phyloP scores from a whole-genome alignment of 1,140 invertebrate genomes.

The Lepidotrigona ventralis region DNA sequence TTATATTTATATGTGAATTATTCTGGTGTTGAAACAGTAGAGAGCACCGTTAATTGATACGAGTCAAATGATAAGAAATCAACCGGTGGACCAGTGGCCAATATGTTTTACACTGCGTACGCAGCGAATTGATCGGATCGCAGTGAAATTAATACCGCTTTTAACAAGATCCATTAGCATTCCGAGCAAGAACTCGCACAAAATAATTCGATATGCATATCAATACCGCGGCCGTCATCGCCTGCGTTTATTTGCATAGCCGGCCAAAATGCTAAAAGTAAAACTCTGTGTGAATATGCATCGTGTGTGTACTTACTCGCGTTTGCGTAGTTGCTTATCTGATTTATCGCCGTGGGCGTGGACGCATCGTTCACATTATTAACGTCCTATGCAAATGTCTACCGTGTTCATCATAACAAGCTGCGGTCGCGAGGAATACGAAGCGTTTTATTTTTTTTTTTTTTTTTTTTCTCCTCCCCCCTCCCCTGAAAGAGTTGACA shows the following conservation, averaged over 20 bases:
- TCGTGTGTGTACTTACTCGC: constrained; percentile 39
- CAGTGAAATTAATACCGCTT: not conserved
- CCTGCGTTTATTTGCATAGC: constrained; percentile 63
- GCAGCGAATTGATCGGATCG: not conserved
- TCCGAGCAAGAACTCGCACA: constrained; percentile 29
- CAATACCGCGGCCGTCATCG: not conserved
- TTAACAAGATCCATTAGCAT: not conserved
- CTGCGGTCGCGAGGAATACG: not conserved
- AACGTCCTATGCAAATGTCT: not conserved
- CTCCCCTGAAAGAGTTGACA: too few species aligned
- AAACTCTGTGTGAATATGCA: constrained; percentile 66
- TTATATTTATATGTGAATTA: too few species aligned
- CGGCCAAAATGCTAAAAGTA: constrained; percentile 59
- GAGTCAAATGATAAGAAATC: too few species aligned
- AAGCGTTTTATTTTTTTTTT: not conserved
- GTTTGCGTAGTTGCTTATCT: constrained; percentile 48
- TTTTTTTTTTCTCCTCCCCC: not conserved
- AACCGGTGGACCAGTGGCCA: too few species aligned
- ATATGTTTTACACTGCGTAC: not conserved
- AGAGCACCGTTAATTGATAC: too few species aligned
- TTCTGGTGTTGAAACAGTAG: too few species aligned
- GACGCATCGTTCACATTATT: constrained; percentile 35
- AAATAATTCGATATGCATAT: constrained; percentile 18
- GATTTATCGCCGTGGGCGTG: constrained; percentile 58
- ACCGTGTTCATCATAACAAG: not conserved